Evolutionary conservation across 2,113 vertebrate genomes (phyloP).

Genomic region (Limnothrissa miodon): DNA sequence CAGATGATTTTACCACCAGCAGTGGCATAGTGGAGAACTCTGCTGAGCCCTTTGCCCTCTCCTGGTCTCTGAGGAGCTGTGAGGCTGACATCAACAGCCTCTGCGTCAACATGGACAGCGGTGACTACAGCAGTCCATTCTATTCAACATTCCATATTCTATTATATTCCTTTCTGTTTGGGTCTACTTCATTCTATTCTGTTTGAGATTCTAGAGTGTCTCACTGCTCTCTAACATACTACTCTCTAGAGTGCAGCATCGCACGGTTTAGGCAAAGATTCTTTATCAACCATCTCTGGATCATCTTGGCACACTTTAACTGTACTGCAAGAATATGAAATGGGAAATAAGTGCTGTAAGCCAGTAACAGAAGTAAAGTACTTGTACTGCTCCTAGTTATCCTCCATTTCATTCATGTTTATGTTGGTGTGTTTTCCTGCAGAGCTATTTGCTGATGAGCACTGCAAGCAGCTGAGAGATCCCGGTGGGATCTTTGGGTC

Average conservation of each 20-base stretch:
- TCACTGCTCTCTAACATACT: no score
- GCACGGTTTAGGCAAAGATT: no score
- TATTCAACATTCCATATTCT: neutral
- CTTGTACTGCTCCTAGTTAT: slow-evolving; percentile 41
- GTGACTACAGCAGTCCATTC: slow-evolving; percentile 49
- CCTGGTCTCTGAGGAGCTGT: slow-evolving; percentile 63
- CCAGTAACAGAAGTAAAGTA: slow-evolving; percentile 58
- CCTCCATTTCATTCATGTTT: neutral
- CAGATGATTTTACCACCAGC: slow-evolving; percentile 67
- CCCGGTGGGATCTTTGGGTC: slow-evolving; percentile 67
- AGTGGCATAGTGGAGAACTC: slow-evolving; percentile 65
- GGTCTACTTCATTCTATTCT: no score
- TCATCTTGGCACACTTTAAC: no score
- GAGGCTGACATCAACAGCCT: slow-evolving; percentile 22
- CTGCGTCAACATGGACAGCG: slow-evolving; percentile 71
- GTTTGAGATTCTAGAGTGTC: no score
- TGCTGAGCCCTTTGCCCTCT: slow-evolving; percentile 56
- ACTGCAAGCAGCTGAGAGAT: slow-evolving; percentile 66
- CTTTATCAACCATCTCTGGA: no score
- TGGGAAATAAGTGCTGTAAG: no score
- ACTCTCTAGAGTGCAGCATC: no score
- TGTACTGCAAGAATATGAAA: no score
- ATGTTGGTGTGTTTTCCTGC: slow-evolving; percentile 28
- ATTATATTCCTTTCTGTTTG: no score
- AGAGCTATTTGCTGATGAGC: slow-evolving; percentile 74